These are phyloP conservation scores for Synanthedon myopaeformis DNA, from an alignment of 2,888 invertebrate species.

Conservation along the genomic window DNA sequence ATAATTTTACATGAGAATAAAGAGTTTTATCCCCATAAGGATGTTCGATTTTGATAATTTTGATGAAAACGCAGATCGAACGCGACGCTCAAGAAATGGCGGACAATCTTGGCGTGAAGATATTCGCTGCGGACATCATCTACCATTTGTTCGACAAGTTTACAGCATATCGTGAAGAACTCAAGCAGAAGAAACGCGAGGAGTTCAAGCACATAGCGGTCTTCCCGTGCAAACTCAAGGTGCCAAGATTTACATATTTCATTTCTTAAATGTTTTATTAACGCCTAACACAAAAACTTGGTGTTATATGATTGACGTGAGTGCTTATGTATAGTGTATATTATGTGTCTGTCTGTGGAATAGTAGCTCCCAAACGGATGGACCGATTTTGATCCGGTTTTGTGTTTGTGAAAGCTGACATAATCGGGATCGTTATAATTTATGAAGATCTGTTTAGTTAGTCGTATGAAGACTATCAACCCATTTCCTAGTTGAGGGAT, in stretches of 20 bases:
- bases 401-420: too few species aligned
- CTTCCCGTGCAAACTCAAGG: constrained; percentile 96
- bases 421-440: too few species aligned
- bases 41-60: not conserved
- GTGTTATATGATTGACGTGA: too few species aligned
- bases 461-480: too few species aligned
- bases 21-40: not conserved
- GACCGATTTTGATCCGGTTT: too few species aligned
- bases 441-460: too few species aligned
- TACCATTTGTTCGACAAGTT: constrained; percentile 99
- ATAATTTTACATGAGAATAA: not conserved
- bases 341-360: too few species aligned
- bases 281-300: not conserved
- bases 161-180: constrained; percentile 90
- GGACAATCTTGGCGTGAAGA: constrained; percentile 91
- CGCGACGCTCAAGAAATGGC: constrained; percentile 98
- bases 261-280: not conserved
- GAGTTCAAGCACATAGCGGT: constrained; percentile 97
- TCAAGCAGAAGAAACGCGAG: constrained; percentile 90
- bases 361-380: too few species aligned
- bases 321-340: too few species aligned
- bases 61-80: constrained; percentile 67
- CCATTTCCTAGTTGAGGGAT: too few species aligned
- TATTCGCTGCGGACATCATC: constrained; percentile 99
- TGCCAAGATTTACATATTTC: constrained; percentile 23